Base-by-base conservation (phyloP, 2,797 vertebrate genomes). In the Florisuga fusca region DNA sequence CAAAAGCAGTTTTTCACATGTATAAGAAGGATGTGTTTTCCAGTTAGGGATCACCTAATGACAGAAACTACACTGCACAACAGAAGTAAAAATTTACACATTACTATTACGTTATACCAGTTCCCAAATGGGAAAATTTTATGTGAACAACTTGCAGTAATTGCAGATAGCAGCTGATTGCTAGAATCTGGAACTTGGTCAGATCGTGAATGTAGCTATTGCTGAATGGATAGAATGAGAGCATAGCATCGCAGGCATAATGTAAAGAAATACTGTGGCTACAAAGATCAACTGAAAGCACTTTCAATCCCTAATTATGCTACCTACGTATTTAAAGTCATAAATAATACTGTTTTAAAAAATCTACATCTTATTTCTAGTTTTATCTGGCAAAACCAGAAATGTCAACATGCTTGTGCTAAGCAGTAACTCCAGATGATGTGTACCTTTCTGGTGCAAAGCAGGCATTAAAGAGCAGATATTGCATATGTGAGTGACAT, bases 311-410 rank as follows among this genome's bases (percentile, higher is more conserved):
- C 77, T 95, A 97, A 95, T 94, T 92, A 95, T 63, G 67, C 85
- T 95, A 94, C 72, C 76, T 96, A 94, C 57, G 43, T 94, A 90
- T 71, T 87, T 81, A 93, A 95, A 77, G 81, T 95, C 84, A 96
- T 95, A 93, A 95, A 97, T 95, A 97, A 94, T 94, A 96, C 91
- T 97, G 86, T 95, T 94, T 95, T 87, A 95, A 94, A 92, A 85
- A 97, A 95, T 76, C 85, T 94, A 95, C 54, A 90, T 72, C 86
- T 95, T 3, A 4, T 94, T 96, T 96, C 84, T 90, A 87, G 80
- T 79, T 96, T 90, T 61, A 72, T 83, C 85, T 95, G 34, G 81
- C 94, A 93, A 96, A 94, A 84, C 93, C 87, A 96, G 95, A 96
- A 94, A 96, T 58, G 91, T 85, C 83, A 97, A 94, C 82, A 91